A percentile compares a stretch with the other conserved stretches of the same genome.
phyloP scores from a whole-genome alignment of 2,888 invertebrate species.

The Zele albiditarsus region DNA sequence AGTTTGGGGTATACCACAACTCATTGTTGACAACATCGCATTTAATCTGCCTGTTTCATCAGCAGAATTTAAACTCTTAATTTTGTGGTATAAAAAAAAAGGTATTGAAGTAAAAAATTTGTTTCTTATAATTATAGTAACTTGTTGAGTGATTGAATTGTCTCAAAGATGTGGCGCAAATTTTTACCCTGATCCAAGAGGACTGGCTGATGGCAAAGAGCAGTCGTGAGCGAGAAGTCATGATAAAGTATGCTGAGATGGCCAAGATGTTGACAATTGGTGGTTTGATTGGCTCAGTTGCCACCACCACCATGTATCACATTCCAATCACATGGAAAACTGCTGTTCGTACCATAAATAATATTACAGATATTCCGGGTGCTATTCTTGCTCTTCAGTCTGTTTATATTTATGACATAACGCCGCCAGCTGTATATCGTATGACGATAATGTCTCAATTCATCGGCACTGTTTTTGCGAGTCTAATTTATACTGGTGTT shows the following conservation, averaged over 20 bases:
- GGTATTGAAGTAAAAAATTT: constrained; percentile 17
- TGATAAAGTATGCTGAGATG: constrained; percentile 31
- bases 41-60: constrained; percentile 1
- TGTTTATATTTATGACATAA: constrained; percentile 32
- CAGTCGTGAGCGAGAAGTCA: constrained; percentile 23
- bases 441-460: constrained; percentile 27
- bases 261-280: constrained; percentile 32
- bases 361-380: constrained; percentile 34
- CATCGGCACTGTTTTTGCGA: constrained; percentile 13
- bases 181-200: constrained; percentile 21
- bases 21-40: constrained; percentile 34
- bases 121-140: not conserved
- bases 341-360: constrained; percentile 28
- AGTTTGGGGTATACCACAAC: constrained; percentile 24
- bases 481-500: constrained; percentile 29
- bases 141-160: not conserved
- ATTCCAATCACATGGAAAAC: constrained; percentile 23
- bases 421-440: constrained; percentile 22
- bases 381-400: constrained; percentile 21
- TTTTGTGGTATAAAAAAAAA: constrained; percentile 26
- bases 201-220: constrained; percentile 35
- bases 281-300: not conserved
- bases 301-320: constrained; percentile 9
- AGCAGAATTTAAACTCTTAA: not conserved
- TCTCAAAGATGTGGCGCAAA: constrained; percentile 26